Percentiles rank a stretch among this genome's conserved stretches.
Conservation (phyloP, 2,797 vertebrate species). For the Anguilla pacifica region DNA sequence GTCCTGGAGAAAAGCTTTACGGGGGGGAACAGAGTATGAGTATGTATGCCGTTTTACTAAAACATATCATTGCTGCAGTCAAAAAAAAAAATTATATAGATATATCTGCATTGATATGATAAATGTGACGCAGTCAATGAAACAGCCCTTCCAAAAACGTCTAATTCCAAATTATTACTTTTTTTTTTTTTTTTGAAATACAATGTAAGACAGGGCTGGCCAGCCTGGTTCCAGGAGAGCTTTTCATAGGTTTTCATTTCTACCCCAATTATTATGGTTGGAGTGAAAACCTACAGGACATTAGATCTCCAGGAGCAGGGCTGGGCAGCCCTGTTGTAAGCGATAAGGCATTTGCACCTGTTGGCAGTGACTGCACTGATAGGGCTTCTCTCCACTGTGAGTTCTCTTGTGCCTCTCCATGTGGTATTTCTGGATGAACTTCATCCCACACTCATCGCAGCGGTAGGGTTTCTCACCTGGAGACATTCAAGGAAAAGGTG, state of each 20-base stretch:
- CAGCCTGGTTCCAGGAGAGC: no score
- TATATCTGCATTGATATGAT: no score
- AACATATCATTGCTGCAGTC: background rate
- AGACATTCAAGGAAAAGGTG: conserved; percentile 40
- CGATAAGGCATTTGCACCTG: conserved; percentile 73
- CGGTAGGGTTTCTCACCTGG: conserved; percentile 97
- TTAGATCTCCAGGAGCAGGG: no score
- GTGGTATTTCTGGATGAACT: conserved; percentile 99
- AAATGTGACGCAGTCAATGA: no score
- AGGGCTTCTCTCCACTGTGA: conserved; percentile 98
- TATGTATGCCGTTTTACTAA: background rate
- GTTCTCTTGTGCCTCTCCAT: conserved; percentile 99
- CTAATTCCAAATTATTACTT: no score
- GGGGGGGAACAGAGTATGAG: conserved; percentile 26
- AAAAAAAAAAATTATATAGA: background rate
- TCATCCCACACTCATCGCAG: conserved; percentile 98
- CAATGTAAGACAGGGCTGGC: no score
- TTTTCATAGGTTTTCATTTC: no score
- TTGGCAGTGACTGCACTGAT: conserved; percentile 98
- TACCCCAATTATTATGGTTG: no score
- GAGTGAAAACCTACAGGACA: no score
- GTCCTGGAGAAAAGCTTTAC: conserved; percentile 96
- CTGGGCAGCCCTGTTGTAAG: background rate
- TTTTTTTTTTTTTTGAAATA: no score
- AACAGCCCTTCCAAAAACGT: no score